A percentile compares a stretch with the other conserved stretches of the same genome.
Evolutionary conservation across 2,113 vertebrate genomes (phyloP).

Genomic region (Holacanthus passer): DNA sequence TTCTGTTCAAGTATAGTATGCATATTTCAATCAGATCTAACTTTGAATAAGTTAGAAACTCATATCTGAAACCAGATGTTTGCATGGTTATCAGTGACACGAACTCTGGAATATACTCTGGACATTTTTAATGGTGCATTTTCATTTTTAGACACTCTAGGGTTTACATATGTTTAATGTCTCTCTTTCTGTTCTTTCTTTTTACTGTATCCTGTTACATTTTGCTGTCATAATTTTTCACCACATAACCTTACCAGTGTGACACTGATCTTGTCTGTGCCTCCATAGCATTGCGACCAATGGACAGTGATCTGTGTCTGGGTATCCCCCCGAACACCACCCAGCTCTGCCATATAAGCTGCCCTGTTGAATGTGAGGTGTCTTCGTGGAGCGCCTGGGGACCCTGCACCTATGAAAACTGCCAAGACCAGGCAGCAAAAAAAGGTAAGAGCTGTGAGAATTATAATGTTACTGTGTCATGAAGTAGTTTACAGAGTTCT

Average conservation of each 20-base stretch:
- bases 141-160: too few species aligned
- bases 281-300: conserved; percentile 89
- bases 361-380: conserved; percentile 93
- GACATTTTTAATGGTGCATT: background rate
- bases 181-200: background rate
- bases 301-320: conserved; percentile 88
- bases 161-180: background rate
- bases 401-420: conserved; percentile 95
- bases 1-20: background rate
- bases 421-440: conserved; percentile 92
- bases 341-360: conserved; percentile 94
- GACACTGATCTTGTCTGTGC: conserved; percentile 15
- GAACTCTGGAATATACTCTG: background rate
- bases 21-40: background rate
- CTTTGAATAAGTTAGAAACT: background rate
- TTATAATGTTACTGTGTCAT: background rate
- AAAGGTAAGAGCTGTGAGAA: conserved; percentile 86
- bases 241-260: background rate
- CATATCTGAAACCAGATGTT: background rate
- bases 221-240: background rate
- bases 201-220: background rate
- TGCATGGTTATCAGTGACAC: background rate
- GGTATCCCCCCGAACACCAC: conserved; percentile 89
- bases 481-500: background rate
- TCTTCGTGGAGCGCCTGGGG: conserved; percentile 96